phyloP scores from a whole-genome alignment of 23 tunicate species.

The Ciona savignyi region DNA sequence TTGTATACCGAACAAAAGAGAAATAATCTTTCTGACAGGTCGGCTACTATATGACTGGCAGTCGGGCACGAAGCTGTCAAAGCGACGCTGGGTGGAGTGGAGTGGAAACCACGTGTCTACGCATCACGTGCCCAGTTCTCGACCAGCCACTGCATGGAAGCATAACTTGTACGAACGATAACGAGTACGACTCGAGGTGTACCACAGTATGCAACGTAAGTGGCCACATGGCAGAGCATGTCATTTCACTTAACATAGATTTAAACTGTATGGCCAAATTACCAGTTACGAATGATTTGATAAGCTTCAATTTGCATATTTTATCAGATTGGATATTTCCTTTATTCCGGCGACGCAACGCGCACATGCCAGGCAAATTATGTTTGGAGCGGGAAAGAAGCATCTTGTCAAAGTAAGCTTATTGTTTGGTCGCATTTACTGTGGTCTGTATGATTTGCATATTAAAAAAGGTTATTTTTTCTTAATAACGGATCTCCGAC shows the following conservation, averaged over 20 bases:
- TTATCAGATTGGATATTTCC: conserved; percentile 30
- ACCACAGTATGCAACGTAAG: conserved; percentile 67
- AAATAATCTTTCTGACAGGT: conserved; percentile 21
- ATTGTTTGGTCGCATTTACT: too few species aligned
- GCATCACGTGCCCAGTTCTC: conserved; percentile 78
- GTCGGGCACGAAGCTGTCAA: conserved; percentile 34
- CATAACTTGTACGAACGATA: conserved; percentile 40
- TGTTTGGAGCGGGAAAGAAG: conserved; percentile 68
- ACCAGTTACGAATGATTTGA: too few species aligned
- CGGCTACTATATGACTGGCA: conserved; percentile 63
- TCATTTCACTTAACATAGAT: too few species aligned
- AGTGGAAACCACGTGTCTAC: conserved; percentile 30
- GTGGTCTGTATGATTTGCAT: too few species aligned
- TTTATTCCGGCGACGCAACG: conserved; percentile 40
- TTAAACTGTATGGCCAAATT: too few species aligned
- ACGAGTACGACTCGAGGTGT: conserved; percentile 70
- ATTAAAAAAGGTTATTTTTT: too few species aligned
- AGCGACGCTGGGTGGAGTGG: conserved; percentile 63
- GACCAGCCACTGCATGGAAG: conserved; percentile 55
- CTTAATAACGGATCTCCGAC: too few species aligned
- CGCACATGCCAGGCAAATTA: conserved; percentile 44
- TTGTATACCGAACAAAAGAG: too few species aligned
- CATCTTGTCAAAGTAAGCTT: conserved; percentile 39
- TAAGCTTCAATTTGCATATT: neutral
- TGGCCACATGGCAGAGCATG: conserved; percentile 36